Evolutionary conservation across 2,113 vertebrate species (phyloP).

Genomic region (Alosa alosa): DNA sequence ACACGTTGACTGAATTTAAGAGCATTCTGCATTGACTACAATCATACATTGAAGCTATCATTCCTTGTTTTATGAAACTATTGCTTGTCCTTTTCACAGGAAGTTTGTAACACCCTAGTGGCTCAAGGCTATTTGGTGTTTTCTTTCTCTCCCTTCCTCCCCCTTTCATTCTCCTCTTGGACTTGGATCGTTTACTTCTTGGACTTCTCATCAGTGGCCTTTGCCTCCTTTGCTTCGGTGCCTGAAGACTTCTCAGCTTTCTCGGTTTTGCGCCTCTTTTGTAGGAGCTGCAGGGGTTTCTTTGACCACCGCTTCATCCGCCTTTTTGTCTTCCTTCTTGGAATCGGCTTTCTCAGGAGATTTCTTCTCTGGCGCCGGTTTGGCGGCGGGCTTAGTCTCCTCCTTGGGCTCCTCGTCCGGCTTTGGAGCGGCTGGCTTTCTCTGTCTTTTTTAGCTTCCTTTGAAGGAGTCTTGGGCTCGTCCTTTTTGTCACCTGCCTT

Average conservation of each 20-base stretch:
- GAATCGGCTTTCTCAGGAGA: constrained; percentile 14
- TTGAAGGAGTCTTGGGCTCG: constrained; percentile 39
- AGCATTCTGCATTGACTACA: constrained; percentile 76
- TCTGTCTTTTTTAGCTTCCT: constrained; percentile 45
- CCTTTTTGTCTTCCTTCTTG: constrained; percentile 55
- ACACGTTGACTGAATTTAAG: constrained; percentile 75
- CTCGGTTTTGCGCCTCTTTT: constrained; percentile 59
- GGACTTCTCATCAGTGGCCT: constrained; percentile 64
- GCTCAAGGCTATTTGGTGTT: constrained; percentile 58
- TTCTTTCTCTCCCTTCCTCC: constrained; percentile 32
- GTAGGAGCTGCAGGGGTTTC: constrained; percentile 44
- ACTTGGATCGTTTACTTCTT: constrained; percentile 69
- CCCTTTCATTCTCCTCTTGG: constrained; percentile 18
- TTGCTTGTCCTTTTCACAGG: constrained; percentile 33
- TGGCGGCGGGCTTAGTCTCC: constrained; percentile 52
- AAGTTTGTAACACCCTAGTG: not conserved
- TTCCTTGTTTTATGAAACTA: constrained; percentile 55
- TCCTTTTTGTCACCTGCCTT: constrained; percentile 57
- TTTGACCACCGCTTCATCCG: constrained; percentile 59
- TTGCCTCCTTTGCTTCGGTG: constrained; percentile 74
- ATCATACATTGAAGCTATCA: constrained; percentile 76
- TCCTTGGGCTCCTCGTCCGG: constrained; percentile 4
- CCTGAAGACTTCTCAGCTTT: constrained; percentile 79
- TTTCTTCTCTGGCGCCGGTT: constrained; percentile 48
- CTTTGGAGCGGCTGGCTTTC: constrained; percentile 55